Evolutionary conservation across 2,797 vertebrate species (phyloP).

Genomic region (Lagodon rhomboides): DNA sequence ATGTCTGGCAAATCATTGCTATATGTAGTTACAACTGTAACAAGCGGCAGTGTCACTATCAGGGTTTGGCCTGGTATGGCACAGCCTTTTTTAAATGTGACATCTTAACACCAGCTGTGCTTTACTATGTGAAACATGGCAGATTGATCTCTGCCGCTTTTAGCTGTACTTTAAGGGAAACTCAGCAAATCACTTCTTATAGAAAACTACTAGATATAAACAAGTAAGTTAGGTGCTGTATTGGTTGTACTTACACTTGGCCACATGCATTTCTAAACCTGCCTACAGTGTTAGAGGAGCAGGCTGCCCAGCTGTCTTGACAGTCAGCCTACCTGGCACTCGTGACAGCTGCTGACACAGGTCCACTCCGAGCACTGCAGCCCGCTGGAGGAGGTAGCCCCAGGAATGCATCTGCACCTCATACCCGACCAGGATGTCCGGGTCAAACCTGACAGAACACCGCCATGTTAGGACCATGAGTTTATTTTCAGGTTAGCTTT

Average conservation of each 20-base stretch:
- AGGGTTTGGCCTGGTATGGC: conserved; percentile 3
- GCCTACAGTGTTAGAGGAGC: neutral
- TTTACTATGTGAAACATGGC: conserved; percentile 2
- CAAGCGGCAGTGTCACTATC: neutral
- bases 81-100: conserved; percentile 24
- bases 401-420: conserved; percentile 99
- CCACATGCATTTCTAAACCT: no score
- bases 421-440: conserved; percentile 97
- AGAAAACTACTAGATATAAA: neutral
- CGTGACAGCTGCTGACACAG: conserved; percentile 96
- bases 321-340: conserved; percentile 89
- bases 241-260: neutral
- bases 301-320: no score
- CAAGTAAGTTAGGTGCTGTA: neutral
- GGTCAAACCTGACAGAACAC: conserved; percentile 90
- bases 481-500: neutral
- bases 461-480: neutral
- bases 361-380: conserved; percentile 88
- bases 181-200: neutral
- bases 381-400: conserved; percentile 97
- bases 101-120: neutral
- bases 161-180: neutral
- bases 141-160: neutral
- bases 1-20: no score
- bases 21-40: conserved; percentile 4